Conservation (phyloP, 2,797 vertebrate genomes). For the Oryzias sinensis region DNA sequence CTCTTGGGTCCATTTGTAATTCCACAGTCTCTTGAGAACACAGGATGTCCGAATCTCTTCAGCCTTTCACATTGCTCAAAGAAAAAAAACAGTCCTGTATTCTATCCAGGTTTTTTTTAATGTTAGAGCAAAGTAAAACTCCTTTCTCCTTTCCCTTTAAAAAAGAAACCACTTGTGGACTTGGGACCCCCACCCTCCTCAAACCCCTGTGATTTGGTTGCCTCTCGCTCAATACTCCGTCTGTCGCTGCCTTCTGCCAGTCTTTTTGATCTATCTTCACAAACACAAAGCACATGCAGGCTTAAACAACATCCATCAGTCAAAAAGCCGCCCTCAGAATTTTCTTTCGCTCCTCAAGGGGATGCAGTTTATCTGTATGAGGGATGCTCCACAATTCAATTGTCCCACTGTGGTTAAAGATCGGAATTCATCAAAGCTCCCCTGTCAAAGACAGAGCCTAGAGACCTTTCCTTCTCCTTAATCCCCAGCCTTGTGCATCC, state of each 20-base stretch:
- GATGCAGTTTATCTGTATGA: slow-evolving; percentile 50
- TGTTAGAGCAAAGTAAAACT: slow-evolving; percentile 33
- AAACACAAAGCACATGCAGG: slow-evolving; percentile 63
- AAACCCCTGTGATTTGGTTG: slow-evolving; percentile 40
- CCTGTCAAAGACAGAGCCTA: slow-evolving; percentile 45
- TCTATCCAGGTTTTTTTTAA: slow-evolving; percentile 52
- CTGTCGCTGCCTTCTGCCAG: slow-evolving; percentile 39
- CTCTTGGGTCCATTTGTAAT: slow-evolving; percentile 39
- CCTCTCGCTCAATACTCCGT: slow-evolving; percentile 45
- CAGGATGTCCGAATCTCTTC: slow-evolving; percentile 37
- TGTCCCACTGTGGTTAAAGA: slow-evolving; percentile 37
- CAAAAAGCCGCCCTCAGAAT: slow-evolving; percentile 20
- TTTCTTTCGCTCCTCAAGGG: slow-evolving; percentile 41
- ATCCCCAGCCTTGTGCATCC: slow-evolving; percentile 41
- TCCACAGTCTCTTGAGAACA: slow-evolving; percentile 51
- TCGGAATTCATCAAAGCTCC: slow-evolving; percentile 47
- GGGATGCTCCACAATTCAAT: slow-evolving; percentile 40
- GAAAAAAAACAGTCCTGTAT: slow-evolving; percentile 25
- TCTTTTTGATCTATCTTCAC: slow-evolving; percentile 38
- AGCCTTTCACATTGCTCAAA: slow-evolving; percentile 44
- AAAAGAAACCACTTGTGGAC: slow-evolving; percentile 38
- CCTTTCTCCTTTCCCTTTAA: slow-evolving; percentile 59
- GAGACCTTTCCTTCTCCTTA: slow-evolving; percentile 33
- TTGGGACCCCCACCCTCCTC: slow-evolving; percentile 42
- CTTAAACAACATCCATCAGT: slow-evolving; percentile 37